Evolutionary conservation across 2,888 invertebrate genomes (phyloP).

Genomic region (Oscheius myriophilus): DNA sequence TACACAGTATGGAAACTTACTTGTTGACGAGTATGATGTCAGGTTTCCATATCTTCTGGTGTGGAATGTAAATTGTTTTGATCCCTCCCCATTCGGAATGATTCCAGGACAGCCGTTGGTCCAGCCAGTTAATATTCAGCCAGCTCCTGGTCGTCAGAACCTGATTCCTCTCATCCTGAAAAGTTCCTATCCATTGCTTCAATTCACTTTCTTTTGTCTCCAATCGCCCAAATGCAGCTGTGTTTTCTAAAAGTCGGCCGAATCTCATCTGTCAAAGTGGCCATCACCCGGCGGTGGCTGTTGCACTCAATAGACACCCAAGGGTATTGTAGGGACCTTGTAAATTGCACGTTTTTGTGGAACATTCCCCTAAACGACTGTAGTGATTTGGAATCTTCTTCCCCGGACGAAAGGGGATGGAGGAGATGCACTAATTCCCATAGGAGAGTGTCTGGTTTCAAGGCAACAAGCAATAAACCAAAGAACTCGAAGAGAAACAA

Average conservation of each 20-base stretch:
- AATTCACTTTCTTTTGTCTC: background rate
- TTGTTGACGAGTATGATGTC: slow-evolving; percentile 70
- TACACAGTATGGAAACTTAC: slow-evolving; percentile 54
- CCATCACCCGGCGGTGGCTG: no score
- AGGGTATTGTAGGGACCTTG: no score
- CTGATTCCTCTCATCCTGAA: slow-evolving; percentile 70
- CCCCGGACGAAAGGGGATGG: no score
- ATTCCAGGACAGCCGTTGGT: slow-evolving; percentile 54
- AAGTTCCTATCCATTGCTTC: background rate
- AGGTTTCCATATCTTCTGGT: slow-evolving; percentile 67
- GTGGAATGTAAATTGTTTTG: slow-evolving; percentile 68
- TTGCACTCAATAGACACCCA: no score
- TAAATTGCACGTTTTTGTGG: no score
- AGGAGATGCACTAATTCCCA: background rate
- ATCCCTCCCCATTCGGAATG: slow-evolving; percentile 64
- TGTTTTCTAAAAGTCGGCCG: no score
- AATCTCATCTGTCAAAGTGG: no score
- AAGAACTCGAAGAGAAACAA: no score
- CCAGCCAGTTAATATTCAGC: slow-evolving; percentile 70
- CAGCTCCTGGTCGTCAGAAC: slow-evolving; percentile 69
- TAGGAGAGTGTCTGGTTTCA: background rate
- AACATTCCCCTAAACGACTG: no score
- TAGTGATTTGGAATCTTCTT: no score
- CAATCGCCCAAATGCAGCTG: background rate
- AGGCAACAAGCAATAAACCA: background rate